Evolutionary conservation across 2,113 vertebrate species (phyloP).

Genomic region (Tachuris rubrigastra): DNA sequence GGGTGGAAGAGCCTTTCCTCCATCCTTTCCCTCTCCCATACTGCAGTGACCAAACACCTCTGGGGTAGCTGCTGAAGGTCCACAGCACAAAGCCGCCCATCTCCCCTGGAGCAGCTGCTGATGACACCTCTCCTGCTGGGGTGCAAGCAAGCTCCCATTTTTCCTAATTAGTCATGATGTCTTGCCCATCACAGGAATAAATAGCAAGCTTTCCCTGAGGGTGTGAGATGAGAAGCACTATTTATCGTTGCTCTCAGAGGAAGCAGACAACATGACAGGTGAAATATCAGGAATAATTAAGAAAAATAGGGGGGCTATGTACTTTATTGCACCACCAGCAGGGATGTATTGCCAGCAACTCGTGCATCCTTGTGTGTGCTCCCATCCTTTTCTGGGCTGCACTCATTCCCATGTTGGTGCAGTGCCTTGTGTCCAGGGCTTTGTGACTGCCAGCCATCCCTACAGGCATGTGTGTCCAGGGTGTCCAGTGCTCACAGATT

Average conservation of each 20-base stretch:
- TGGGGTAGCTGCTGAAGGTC: neutral
- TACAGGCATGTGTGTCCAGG: accelerated
- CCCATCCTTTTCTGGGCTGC: neutral
- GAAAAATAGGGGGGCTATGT: conserved; percentile 71
- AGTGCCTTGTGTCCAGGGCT: accelerated
- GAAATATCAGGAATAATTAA: conserved; percentile 80
- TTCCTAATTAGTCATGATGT: conserved; percentile 78
- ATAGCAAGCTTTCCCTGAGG: conserved; percentile 78
- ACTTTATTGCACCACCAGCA: conserved; percentile 37
- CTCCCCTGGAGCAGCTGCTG: neutral
- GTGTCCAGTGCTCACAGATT: accelerated
- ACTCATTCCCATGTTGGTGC: accelerated
- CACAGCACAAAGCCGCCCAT: accelerated
- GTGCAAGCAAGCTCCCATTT: conserved; percentile 64
- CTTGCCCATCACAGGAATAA: conserved; percentile 79
- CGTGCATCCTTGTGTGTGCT: accelerated
- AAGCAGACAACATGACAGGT: conserved; percentile 75
- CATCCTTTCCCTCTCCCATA: neutral
- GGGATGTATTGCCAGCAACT: neutral
- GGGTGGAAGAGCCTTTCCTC: neutral
- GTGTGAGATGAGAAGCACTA: conserved; percentile 72
- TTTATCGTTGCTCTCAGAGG: conserved; percentile 76
- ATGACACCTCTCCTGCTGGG: neutral
- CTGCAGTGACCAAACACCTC: neutral
- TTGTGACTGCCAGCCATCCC: accelerated